Percentiles rank a stretch among this genome's conserved stretches.
Evolutionary conservation across 2,113 vertebrate genomes (phyloP).

Genomic region (Cynopterus brachyotis): DNA sequence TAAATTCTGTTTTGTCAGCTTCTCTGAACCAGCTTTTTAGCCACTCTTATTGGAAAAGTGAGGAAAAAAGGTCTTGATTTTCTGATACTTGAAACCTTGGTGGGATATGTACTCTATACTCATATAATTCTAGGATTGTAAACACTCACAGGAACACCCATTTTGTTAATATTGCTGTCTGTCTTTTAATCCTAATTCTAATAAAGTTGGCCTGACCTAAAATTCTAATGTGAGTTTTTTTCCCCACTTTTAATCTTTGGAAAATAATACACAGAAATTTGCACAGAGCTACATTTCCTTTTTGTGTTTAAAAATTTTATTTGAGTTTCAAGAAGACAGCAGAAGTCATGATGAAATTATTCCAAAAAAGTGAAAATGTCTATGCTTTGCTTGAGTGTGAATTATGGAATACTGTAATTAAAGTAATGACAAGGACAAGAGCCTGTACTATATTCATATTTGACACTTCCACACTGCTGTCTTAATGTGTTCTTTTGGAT

Average conservation of each 20-base stretch:
- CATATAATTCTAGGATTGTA: background rate
- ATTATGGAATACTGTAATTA: background rate
- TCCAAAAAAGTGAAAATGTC: background rate
- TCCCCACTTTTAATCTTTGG: background rate
- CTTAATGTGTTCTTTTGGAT: background rate
- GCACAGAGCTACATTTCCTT: background rate
- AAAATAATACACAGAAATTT: constrained; percentile 16
- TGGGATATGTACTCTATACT: background rate
- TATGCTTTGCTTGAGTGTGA: background rate
- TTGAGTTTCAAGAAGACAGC: background rate
- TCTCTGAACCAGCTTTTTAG: background rate
- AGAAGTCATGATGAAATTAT: background rate
- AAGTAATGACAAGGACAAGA: background rate
- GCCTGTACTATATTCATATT: background rate
- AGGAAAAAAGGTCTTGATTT: constrained; percentile 3
- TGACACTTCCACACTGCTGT: background rate
- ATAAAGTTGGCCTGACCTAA: background rate
- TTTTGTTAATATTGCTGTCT: constrained; percentile 21
- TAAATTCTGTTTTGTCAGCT: background rate
- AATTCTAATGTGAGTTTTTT: background rate
- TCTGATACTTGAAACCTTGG: background rate
- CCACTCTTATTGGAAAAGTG: background rate
- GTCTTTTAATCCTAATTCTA: constrained; percentile 29
- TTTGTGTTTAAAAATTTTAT: background rate
- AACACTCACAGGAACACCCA: background rate